Conservation (phyloP, 1,140 invertebrate species). For the Nilaparvata lugens region DNA sequence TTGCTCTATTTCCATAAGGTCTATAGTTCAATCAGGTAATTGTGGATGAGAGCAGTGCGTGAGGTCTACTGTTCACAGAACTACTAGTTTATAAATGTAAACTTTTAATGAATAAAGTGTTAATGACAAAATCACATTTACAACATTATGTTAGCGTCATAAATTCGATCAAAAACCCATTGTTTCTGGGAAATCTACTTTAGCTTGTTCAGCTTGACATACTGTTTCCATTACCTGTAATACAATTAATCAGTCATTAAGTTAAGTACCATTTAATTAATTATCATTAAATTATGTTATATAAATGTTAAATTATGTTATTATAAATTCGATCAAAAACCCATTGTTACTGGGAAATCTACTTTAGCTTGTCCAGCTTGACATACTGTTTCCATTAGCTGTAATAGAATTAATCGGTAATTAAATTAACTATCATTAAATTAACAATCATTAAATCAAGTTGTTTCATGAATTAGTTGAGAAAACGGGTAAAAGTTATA, state of each 20-base stretch:
- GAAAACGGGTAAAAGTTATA: no score
- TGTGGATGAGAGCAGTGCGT: no score
- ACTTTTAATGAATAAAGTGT: no score
- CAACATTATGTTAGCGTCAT: conserved; percentile 68
- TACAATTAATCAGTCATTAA: no score
- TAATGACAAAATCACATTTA: no score
- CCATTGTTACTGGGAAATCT: conserved; percentile 83
- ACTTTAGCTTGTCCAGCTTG: conserved; percentile 59
- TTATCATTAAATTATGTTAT: neutral
- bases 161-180: conserved; percentile 96
- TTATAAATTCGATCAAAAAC: conserved; percentile 97
- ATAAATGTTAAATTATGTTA: no score
- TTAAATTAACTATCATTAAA: neutral
- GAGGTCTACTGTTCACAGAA: no score
- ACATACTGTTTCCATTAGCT: conserved; percentile 73
- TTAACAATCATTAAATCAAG: neutral
- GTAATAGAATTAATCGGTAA: no score
- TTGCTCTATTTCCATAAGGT: no score
- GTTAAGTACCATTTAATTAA: neutral
- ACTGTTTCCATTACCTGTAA: conserved; percentile 68
- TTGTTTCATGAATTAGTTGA: no score
- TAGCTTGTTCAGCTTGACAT: conserved; percentile 61
- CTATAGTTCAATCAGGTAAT: no score
- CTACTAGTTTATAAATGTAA: no score
- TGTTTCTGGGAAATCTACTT: conserved; percentile 73